Percentiles rank a stretch among this genome's conserved stretches.
Evolutionary conservation across 2,888 invertebrate species (phyloP).

Genomic region (Volucella zonaria): DNA sequence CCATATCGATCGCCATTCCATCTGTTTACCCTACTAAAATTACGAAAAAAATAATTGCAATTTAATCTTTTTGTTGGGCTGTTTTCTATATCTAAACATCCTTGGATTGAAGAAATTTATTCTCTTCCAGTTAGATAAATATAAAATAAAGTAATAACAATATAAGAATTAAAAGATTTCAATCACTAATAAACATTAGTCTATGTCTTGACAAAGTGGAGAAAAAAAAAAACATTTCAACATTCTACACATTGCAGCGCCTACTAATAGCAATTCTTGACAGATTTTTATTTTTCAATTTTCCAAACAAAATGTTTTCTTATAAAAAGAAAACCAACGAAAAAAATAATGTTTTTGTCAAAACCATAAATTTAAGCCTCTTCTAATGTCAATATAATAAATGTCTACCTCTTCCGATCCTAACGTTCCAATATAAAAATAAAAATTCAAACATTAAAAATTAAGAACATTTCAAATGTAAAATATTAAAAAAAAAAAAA

Average conservation of each 20-base stretch:
- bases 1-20: no score
- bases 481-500: neutral
- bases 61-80: no score
- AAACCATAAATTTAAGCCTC: slow-evolving; percentile 33
- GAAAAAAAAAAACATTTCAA: neutral
- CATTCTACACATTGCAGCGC: slow-evolving; percentile 8
- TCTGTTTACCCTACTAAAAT: no score
- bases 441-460: slow-evolving; percentile 10
- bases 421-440: slow-evolving; percentile 24
- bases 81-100: no score
- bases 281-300: slow-evolving; percentile 9
- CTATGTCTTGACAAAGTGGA: neutral
- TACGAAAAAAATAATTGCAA: no score
- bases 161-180: no score
- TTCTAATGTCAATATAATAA: slow-evolving; percentile 51
- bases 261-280: slow-evolving; percentile 23
- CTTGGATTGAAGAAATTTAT: no score
- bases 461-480: neutral
- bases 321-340: neutral
- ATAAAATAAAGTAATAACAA: no score
- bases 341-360: slow-evolving; percentile 15
- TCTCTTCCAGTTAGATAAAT: no score
- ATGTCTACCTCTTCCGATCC: slow-evolving; percentile 43
- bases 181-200: no score
- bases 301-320: neutral